Base-by-base conservation (phyloP, 2,797 vertebrate genomes). In the Alosa sapidissima region DNA sequence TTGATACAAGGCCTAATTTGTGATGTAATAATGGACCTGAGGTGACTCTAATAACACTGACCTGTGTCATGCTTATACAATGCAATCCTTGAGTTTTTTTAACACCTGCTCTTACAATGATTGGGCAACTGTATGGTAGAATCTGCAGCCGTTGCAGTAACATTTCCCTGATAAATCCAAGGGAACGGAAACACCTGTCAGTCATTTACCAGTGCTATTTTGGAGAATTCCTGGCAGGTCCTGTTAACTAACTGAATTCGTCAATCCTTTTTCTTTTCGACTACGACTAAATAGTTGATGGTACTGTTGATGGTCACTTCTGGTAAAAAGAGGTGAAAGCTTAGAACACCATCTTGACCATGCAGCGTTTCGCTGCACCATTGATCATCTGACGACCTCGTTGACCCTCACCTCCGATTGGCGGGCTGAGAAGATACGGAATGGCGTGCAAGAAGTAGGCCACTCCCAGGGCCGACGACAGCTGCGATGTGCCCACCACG, bases 381-480 rank as follows among this genome's bases (percentile, higher is more conserved):
- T 2, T 68, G 24, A 68, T 33, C 4, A 33, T 33, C 62, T 33
- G 33, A 13, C 13, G 28, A 68, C 62, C 28, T 33, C 10, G 13
- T 11, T 68, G 62, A 68, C 62, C 62, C 95, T 94, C 85, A 98
- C 98, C 98, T 96, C 97, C 97, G 0, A 97, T 92, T 0, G 98
- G 98, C 0, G 98, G 98, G 93, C 98, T 98, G 91, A 99, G 87
- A 75, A 99, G 94, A 84, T 98, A 99, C 0, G 98, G 98, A 87
- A 99, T 91, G 68, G 96, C 98, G 0, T 99, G 98, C 52, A 99
- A 95, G 89, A 98, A 98, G 89, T 96, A 99, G 55, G 98, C 96
- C 5, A 99, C 93, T 0, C 98, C 98, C 5, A 99, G 96, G 0
- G 97, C 97, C 1, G 96, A 97, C 0, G 98, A 97, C 84, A 98